Percentiles rank a stretch among this genome's conserved stretches.
These are phyloP conservation scores for Propithecus deckenii DNA, from an alignment of 2,797 vertebrate genomes.

Conservation along the genomic window DNA sequence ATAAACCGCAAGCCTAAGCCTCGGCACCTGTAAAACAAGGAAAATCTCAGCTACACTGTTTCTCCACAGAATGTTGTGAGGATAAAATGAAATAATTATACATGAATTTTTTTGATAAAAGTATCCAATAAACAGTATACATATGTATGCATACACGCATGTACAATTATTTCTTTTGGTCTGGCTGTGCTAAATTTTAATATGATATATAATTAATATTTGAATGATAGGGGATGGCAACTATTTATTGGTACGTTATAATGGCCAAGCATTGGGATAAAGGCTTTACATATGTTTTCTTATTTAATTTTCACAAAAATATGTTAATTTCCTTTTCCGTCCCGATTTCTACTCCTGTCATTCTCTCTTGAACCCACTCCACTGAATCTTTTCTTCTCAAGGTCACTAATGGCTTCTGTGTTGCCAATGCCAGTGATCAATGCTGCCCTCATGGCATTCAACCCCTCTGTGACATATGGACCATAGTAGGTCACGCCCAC, in stretches of 20 bases:
- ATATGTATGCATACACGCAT: neutral
- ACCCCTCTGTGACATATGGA: neutral
- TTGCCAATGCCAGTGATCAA: neutral
- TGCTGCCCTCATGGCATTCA: neutral
- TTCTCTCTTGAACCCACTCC: neutral
- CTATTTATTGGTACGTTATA: neutral
- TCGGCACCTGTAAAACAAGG: neutral
- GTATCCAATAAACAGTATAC: neutral
- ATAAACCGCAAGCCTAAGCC: neutral
- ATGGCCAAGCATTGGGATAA: neutral
- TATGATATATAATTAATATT: neutral
- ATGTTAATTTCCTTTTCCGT: neutral
- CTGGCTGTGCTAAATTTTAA: neutral
- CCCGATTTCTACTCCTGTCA: neutral
- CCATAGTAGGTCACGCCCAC: neutral
- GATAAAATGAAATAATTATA: conserved; percentile 8
- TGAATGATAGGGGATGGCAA: neutral
- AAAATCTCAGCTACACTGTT: neutral
- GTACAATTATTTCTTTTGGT: neutral
- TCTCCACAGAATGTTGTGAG: neutral
- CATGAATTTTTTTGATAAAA: neutral
- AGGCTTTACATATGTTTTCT: neutral
- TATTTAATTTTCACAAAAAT: conserved; percentile 28
- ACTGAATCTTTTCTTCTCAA: neutral
- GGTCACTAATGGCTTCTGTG: neutral